Percentiles rank a stretch among this genome's conserved stretches.
phyloP scores from a whole-genome alignment of 2,113 vertebrate species.

The Archocentrus centrarchus region DNA sequence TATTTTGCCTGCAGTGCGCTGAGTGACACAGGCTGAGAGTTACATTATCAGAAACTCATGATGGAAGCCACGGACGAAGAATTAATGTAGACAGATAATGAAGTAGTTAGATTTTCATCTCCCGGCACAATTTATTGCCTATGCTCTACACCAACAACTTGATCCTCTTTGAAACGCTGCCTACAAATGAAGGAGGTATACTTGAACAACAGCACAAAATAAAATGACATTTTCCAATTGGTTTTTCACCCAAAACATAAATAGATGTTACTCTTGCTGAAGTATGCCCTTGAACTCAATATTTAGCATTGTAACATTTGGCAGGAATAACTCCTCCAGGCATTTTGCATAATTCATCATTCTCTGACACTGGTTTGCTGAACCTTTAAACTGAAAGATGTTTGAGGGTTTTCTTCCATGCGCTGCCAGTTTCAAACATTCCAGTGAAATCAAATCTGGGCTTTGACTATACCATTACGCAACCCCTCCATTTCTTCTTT shows the following conservation, averaged over 20 bases:
- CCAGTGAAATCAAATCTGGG: background rate
- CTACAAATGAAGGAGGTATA: background rate
- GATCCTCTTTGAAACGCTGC: background rate
- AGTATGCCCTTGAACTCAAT: background rate
- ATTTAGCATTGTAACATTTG: background rate
- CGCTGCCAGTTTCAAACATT: background rate
- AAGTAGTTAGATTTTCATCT: background rate
- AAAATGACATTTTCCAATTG: background rate
- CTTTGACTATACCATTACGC: background rate
- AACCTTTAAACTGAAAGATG: background rate
- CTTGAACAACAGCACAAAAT: background rate
- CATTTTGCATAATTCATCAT: constrained; percentile 1
- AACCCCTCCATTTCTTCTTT: background rate
- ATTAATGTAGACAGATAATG: no score
- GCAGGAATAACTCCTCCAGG: background rate
- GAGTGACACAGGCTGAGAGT: background rate
- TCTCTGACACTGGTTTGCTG: background rate
- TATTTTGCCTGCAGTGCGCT: background rate
- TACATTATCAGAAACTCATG: background rate
- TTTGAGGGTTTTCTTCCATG: background rate
- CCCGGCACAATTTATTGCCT: background rate
- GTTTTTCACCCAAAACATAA: background rate
- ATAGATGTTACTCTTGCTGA: background rate
- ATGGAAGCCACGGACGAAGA: background rate
- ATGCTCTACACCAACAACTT: no score